phyloP scores from a whole-genome alignment of 1,140 invertebrate species.

The Pemphigus obesinymphae region DNA sequence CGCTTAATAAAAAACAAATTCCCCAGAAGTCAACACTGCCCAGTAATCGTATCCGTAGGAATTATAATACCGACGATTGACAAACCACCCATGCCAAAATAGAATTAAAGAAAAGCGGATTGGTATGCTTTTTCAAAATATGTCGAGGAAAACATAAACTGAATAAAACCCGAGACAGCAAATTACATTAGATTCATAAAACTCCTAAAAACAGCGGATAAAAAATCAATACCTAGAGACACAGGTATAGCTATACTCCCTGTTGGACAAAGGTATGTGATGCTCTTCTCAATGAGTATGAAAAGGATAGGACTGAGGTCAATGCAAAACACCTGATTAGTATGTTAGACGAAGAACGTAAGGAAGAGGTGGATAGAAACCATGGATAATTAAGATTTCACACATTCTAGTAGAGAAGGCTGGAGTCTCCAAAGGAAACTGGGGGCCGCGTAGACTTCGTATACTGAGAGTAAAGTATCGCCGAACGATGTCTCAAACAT shows the following conservation, averaged over 20 bases:
- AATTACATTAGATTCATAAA: background rate
- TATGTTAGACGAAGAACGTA: too few relatives aligned
- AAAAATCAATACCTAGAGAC: background rate
- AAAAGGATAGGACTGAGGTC: too few relatives aligned
- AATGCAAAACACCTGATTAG: too few relatives aligned
- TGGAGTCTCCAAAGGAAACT: too few relatives aligned
- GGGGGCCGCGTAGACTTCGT: too few relatives aligned
- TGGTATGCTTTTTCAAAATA: background rate
- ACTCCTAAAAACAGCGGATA: slow-evolving; percentile 37
- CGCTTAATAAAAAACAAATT: background rate
- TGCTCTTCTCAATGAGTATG: too few relatives aligned
- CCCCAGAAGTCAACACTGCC: background rate
- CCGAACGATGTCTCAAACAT: too few relatives aligned
- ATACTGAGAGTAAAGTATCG: too few relatives aligned
- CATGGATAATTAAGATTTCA: too few relatives aligned
- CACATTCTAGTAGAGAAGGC: too few relatives aligned
- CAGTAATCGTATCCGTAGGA: background rate
- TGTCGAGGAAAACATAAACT: background rate
- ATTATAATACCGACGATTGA: slow-evolving; percentile 3
- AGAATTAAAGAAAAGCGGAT: background rate
- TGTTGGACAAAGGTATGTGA: too few relatives aligned
- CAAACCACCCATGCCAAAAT: background rate
- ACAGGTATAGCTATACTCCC: background rate
- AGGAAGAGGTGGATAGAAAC: too few relatives aligned
- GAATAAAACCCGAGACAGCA: background rate